Conservation (phyloP, 2,888 invertebrate species). For the Stomorhina lunata region DNA sequence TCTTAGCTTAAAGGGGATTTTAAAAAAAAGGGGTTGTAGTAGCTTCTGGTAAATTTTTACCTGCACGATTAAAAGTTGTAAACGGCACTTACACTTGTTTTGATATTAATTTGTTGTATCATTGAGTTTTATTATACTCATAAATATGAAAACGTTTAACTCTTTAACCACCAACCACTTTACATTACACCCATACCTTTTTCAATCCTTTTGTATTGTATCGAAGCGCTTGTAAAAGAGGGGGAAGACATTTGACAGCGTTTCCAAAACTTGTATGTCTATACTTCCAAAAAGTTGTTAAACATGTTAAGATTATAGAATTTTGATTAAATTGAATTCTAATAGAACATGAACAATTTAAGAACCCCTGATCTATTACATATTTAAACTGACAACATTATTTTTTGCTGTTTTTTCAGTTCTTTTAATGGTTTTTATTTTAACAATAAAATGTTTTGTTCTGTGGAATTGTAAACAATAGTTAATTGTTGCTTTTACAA, state of each 20-base stretch:
- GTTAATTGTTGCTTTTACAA: slow-evolving; percentile 77
- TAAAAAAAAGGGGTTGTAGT: background rate
- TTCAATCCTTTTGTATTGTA: background rate
- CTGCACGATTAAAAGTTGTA: slow-evolving; percentile 37
- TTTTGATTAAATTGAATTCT: background rate
- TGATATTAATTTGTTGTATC: slow-evolving; percentile 77
- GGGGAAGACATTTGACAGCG: background rate
- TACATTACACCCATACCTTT: background rate
- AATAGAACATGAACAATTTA: background rate
- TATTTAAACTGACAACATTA: slow-evolving; percentile 30
- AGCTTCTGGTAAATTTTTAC: slow-evolving; percentile 7
- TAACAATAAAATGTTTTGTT: slow-evolving; percentile 51
- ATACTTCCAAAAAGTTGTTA: background rate
- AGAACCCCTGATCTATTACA: slow-evolving; percentile 20
- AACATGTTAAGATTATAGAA: too few species aligned
- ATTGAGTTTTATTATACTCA: slow-evolving; percentile 78
- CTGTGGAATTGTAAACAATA: slow-evolving; percentile 71
- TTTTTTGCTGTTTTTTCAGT: background rate
- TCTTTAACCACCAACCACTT: slow-evolving; percentile 69
- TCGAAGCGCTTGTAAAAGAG: background rate
- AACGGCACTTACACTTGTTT: slow-evolving; percentile 54
- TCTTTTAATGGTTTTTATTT: slow-evolving; percentile 37
- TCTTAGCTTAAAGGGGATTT: background rate
- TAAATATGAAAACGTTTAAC: slow-evolving; percentile 79
- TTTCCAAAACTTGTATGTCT: background rate